Conservation (phyloP, 2,113 vertebrate genomes). For the Origma solitaria region DNA sequence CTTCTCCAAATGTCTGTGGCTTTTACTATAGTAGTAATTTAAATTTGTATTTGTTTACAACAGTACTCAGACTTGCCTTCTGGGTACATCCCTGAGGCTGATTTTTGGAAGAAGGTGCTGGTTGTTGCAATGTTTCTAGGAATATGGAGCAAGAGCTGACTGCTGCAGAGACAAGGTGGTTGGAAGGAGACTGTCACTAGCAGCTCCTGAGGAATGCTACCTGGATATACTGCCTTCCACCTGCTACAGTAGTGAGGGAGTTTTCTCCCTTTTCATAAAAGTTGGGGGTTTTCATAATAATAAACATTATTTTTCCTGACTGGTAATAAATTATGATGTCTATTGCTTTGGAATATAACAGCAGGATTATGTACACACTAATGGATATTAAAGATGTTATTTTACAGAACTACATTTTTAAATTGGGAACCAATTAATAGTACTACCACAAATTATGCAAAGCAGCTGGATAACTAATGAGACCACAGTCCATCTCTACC, state of each 20-base stretch:
- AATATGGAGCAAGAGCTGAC: background rate
- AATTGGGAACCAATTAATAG: background rate
- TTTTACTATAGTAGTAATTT: background rate
- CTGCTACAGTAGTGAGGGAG: background rate
- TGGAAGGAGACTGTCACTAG: background rate
- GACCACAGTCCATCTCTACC: background rate
- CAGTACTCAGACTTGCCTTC: background rate
- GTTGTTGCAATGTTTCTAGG: background rate
- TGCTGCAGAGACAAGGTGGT: background rate
- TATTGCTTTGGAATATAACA: background rate
- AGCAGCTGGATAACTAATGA: background rate
- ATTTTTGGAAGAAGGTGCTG: background rate
- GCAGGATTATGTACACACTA: background rate
- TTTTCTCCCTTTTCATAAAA: background rate
- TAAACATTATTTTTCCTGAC: background rate
- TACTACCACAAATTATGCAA: background rate
- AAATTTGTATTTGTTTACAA: background rate
- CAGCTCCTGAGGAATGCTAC: background rate
- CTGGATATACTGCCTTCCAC: background rate
- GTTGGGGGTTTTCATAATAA: background rate
- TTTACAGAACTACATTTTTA: background rate
- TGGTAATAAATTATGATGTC: background rate
- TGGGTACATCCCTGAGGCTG: background rate
- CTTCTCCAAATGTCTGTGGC: background rate
- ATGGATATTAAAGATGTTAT: background rate